Conservation (phyloP, 2,113 vertebrate species). For the Xenopus borealis region DNA sequence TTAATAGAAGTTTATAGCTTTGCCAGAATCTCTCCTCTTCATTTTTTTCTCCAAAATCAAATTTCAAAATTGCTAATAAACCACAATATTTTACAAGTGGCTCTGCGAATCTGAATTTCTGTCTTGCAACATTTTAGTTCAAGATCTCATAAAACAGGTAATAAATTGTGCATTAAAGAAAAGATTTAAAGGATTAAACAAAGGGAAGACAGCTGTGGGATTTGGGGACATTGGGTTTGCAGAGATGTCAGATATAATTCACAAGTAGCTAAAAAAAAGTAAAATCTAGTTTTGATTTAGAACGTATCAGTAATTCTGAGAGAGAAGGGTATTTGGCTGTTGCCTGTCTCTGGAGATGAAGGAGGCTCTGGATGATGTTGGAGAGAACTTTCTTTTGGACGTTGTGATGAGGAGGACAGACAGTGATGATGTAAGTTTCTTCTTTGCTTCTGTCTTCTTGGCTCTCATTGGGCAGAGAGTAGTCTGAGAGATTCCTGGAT, state of each 20-base stretch:
- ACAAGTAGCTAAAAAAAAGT: constrained; percentile 17
- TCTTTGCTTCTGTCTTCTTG: constrained; percentile 22
- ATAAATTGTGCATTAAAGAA: constrained; percentile 6
- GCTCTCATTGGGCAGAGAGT: constrained; percentile 31
- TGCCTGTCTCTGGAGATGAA: constrained; percentile 28
- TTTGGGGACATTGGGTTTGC: not conserved
- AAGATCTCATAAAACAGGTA: not conserved
- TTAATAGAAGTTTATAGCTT: not conserved
- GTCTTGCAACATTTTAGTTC: not conserved
- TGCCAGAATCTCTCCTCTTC: constrained; percentile 1
- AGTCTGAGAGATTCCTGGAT: constrained; percentile 42
- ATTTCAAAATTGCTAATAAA: no score
- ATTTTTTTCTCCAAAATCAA: not conserved
- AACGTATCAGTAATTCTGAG: constrained; percentile 22
- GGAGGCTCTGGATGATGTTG: constrained; percentile 21
- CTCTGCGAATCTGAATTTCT: not conserved
- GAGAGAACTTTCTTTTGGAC: constrained; percentile 23
- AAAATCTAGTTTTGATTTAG: constrained; percentile 7
- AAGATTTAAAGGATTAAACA: not conserved
- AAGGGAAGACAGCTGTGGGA: not conserved
- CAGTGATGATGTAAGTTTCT: constrained; percentile 36
- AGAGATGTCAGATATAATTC: constrained; percentile 13
- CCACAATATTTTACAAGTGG: not conserved
- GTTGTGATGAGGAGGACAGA: constrained; percentile 25
- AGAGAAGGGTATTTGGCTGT: constrained; percentile 21